phyloP scores from a whole-genome alignment of 2,113 vertebrate species.

The Colossoma macropomum region DNA sequence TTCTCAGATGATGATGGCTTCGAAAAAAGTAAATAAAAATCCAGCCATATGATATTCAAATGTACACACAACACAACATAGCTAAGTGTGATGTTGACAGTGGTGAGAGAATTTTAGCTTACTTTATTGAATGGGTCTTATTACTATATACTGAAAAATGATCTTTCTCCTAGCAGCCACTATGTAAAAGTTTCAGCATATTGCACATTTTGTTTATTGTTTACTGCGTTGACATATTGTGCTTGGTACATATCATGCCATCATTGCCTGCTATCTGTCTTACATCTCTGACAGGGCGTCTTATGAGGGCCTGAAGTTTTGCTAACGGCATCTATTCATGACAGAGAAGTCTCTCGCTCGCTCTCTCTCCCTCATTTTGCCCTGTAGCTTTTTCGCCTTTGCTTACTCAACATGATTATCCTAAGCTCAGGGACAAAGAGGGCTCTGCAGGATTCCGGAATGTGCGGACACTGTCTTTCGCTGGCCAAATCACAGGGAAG shows the following conservation, averaged over 20 bases:
- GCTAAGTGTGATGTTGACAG: background rate
- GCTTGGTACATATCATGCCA: background rate
- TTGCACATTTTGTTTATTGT: background rate
- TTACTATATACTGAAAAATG: background rate
- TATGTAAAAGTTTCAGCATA: background rate
- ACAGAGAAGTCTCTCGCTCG: background rate
- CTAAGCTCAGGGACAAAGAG: background rate
- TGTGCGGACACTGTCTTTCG: background rate
- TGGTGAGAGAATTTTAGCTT: too few relatives aligned
- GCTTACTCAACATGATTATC: background rate
- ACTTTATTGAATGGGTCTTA: background rate
- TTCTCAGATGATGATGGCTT: background rate
- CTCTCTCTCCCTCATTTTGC: background rate
- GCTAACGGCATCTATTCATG: slow-evolving; percentile 22
- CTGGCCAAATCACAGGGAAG: background rate
- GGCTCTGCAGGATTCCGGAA: background rate
- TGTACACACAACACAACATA: too few relatives aligned
- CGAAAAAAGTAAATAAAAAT: too few relatives aligned
- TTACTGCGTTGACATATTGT: background rate
- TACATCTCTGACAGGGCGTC: background rate
- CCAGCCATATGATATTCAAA: too few relatives aligned
- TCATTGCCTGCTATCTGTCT: background rate
- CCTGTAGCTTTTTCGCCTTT: background rate
- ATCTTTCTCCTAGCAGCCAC: background rate
- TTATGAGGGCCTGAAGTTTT: background rate